Conservation (phyloP, 2,888 invertebrate genomes). For the Orthonevra nobilis region DNA sequence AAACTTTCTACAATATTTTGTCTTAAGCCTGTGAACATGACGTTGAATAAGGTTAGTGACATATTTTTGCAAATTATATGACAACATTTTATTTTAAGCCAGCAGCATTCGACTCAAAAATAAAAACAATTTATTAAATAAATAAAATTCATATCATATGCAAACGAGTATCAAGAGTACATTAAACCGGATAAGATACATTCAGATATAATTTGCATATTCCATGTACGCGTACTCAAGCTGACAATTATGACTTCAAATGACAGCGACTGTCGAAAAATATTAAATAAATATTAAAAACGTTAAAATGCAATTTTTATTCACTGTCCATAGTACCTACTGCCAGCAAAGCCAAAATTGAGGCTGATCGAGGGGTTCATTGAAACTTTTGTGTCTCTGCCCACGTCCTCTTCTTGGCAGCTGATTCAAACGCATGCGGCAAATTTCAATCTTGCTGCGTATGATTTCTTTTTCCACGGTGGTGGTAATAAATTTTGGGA, state of each 20-base stretch:
- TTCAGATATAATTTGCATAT: slow-evolving; percentile 3
- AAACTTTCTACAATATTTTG: too few species aligned
- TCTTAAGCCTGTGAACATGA: too few species aligned
- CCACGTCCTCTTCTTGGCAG: slow-evolving; percentile 6
- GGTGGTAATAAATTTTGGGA: slow-evolving; percentile 7
- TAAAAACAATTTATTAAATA: background rate
- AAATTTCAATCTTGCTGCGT: slow-evolving; percentile 5
- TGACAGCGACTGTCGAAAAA: slow-evolving; percentile 8
- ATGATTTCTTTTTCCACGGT: background rate
- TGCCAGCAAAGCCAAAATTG: background rate
- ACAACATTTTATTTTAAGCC: too few species aligned
- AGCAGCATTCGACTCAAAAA: too few species aligned
- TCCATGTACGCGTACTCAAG: background rate
- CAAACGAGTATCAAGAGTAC: background rate
- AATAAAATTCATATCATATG: background rate
- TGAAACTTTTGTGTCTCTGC: slow-evolving; percentile 25
- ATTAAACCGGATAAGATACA: slow-evolving; percentile 4
- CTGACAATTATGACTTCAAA: slow-evolving; percentile 23
- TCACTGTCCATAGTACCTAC: background rate
- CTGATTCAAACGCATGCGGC: background rate
- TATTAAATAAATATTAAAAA: too few species aligned
- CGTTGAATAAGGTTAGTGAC: too few species aligned
- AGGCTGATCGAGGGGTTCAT: slow-evolving; percentile 23
- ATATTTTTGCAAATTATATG: too few species aligned
- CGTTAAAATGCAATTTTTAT: slow-evolving; percentile 23